A percentile compares a stretch with the other conserved stretches of the same genome.
Conservation (phyloP, 2,888 invertebrate species). For the Sphaeridia pumilis region DNA sequence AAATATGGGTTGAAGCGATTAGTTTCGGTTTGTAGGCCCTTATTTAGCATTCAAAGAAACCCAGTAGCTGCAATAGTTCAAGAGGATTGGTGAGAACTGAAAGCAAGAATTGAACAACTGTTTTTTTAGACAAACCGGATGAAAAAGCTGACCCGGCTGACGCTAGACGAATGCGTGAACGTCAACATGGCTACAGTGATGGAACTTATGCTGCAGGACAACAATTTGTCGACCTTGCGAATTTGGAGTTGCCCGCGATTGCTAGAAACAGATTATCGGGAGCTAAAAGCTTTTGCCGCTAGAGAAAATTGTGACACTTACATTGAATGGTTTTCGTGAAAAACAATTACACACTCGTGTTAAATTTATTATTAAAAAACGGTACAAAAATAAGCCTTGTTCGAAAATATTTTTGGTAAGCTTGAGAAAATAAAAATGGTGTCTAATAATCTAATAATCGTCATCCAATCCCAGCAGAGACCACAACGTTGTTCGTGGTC, state of each 20-base stretch:
- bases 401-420: not conserved
- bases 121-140: conserved; percentile 37
- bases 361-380: not conserved
- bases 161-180: conserved; percentile 37
- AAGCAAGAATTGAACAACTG: too few species aligned
- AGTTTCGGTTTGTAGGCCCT: too few species aligned
- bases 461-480: not conserved
- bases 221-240: conserved; percentile 37
- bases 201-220: conserved; percentile 36
- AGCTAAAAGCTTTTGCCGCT: conserved; percentile 32
- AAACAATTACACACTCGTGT: not conserved
- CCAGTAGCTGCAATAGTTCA: not conserved
- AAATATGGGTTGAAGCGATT: too few species aligned
- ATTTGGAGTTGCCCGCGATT: conserved; percentile 38
- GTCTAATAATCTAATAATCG: too few species aligned
- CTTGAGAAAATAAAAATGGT: too few species aligned
- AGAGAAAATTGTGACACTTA: conserved; percentile 38
- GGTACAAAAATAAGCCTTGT: not conserved
- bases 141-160: conserved; percentile 37
- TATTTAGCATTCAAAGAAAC: too few species aligned
- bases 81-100: not conserved
- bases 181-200: conserved; percentile 34
- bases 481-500: not conserved
- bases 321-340: conserved; percentile 37
- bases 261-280: conserved; percentile 27